These are phyloP conservation scores for Vicugna pacos DNA, from an alignment of 2,113 vertebrate species.

Conservation along the genomic window DNA sequence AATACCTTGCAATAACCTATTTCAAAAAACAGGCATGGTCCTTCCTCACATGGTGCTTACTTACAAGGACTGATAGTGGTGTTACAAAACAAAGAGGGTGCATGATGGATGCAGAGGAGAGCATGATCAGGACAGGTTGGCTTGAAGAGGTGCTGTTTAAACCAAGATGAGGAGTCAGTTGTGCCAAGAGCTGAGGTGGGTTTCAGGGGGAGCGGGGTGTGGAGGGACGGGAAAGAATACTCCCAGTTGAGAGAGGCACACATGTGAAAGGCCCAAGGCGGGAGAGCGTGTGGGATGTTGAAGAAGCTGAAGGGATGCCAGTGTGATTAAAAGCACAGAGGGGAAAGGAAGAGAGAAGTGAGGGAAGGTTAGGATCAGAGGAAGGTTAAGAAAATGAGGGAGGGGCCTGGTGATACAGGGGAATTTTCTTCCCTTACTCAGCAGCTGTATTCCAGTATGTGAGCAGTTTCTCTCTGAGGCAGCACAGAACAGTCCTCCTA, in stretches of 20 bases:
- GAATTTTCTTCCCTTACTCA: not conserved
- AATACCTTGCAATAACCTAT: too few relatives aligned
- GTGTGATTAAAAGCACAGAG: not conserved
- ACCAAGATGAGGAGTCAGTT: not conserved
- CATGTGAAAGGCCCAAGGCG: not conserved
- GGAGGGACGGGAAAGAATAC: not conserved
- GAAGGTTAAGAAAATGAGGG: not conserved
- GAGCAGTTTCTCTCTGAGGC: not conserved
- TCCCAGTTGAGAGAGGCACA: not conserved
- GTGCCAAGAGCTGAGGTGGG: not conserved
- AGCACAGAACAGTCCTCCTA: not conserved
- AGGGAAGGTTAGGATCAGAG: not conserved
- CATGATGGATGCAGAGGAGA: not conserved
- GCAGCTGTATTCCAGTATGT: not conserved
- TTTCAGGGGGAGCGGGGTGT: too few relatives aligned
- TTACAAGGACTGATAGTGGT: not conserved
- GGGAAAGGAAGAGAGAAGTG: not conserved
- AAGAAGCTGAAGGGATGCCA: not conserved
- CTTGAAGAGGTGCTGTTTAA: not conserved
- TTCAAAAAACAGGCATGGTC: not conserved
- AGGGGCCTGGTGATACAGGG: not conserved
- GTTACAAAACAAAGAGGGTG: not conserved
- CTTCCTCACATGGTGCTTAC: not conserved
- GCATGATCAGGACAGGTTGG: not conserved
- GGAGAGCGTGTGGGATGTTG: not conserved